Evolutionary conservation across 2,113 vertebrate species (phyloP).

Genomic region (Zosterops hypoxanthus): DNA sequence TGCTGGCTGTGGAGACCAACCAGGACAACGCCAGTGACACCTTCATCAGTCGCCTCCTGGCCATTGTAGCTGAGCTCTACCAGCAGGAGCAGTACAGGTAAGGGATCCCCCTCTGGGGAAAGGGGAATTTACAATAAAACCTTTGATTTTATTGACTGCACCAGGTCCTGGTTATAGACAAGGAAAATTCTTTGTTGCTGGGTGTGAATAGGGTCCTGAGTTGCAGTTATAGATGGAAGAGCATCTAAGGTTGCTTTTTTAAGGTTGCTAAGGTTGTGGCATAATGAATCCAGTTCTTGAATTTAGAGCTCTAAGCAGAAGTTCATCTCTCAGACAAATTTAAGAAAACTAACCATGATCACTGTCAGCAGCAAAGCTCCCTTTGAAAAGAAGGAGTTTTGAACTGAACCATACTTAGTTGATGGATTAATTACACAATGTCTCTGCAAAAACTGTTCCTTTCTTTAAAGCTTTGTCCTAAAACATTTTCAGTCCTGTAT

Average conservation of each 20-base stretch:
- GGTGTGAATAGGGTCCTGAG: neutral
- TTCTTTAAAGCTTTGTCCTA: neutral
- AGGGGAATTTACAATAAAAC: neutral
- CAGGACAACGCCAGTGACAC: constrained; percentile 83
- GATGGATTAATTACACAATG: neutral
- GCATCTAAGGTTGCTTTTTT: too few species aligned
- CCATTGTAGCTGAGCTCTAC: constrained; percentile 91
- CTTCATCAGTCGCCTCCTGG: constrained; percentile 91
- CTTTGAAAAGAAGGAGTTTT: neutral
- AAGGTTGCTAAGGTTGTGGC: neutral
- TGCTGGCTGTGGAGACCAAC: constrained; percentile 86
- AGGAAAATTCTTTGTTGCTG: neutral
- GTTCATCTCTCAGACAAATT: neutral
- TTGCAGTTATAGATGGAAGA: neutral
- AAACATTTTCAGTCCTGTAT: neutral
- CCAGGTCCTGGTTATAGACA: neutral
- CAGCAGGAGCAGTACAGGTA: constrained; percentile 96
- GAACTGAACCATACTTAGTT: neutral
- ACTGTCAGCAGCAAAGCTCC: neutral
- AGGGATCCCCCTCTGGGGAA: neutral
- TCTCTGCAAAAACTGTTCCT: neutral
- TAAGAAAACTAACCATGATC: neutral
- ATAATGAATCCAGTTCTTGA: neutral
- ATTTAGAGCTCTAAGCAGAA: neutral
- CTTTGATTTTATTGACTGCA: neutral